These are phyloP conservation scores for Cheracebus regulus DNA, from an alignment of 2,797 vertebrate species.

Conservation along the genomic window DNA sequence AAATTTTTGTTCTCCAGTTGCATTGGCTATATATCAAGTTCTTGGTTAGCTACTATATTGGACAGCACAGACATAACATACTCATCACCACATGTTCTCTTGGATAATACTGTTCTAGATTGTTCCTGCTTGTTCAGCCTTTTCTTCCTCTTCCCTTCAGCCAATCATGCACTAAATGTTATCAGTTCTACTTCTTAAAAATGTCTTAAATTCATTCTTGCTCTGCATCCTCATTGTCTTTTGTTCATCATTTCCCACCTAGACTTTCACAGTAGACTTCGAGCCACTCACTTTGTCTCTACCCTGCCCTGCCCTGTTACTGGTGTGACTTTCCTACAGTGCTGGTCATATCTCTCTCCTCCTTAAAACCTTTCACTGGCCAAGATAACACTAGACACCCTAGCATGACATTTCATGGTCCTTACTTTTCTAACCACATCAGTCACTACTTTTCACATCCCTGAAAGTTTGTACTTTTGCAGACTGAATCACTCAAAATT, in stretches of 20 bases:
- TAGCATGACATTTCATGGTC: background rate
- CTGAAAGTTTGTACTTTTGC: background rate
- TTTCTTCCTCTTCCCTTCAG: background rate
- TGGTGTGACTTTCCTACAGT: background rate
- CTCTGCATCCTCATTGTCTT: background rate
- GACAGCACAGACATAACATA: background rate
- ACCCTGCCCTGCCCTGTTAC: background rate
- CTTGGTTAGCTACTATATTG: background rate
- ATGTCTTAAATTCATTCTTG: constrained; percentile 21
- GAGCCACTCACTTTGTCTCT: background rate
- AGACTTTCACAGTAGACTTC: background rate
- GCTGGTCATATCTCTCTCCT: background rate
- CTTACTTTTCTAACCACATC: background rate
- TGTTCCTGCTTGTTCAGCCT: background rate
- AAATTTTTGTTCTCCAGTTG: background rate
- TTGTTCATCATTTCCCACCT: background rate
- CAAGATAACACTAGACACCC: background rate
- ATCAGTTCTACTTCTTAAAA: background rate
- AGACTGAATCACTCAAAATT: constrained; percentile 25
- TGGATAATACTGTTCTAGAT: background rate
- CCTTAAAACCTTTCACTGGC: background rate
- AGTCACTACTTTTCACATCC: background rate
- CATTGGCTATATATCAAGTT: background rate
- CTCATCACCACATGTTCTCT: background rate
- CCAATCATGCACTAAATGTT: background rate